phyloP scores from a whole-genome alignment of 2,797 vertebrate genomes.

The Tokudaia muenninki region DNA sequence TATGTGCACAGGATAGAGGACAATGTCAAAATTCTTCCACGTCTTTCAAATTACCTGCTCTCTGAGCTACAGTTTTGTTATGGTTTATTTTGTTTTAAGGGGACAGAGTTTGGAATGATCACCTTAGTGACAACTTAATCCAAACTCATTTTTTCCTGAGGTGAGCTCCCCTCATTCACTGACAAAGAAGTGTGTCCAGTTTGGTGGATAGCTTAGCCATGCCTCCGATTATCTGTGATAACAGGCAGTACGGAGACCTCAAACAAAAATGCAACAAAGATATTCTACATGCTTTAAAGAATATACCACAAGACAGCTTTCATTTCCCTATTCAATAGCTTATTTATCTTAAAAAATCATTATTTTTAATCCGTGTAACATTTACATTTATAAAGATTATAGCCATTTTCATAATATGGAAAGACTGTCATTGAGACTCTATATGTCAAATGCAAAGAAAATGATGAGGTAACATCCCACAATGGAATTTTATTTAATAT shows the following conservation, averaged over 20 bases:
- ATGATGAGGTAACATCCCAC: slow-evolving; percentile 50
- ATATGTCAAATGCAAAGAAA: slow-evolving; percentile 63
- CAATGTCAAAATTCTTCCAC: neutral
- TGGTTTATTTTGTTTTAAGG: slow-evolving; percentile 40
- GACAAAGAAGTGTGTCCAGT: slow-evolving; percentile 25
- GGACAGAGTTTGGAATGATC: neutral
- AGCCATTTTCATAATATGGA: slow-evolving; percentile 62
- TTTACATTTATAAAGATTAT: slow-evolving; percentile 44
- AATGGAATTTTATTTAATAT: slow-evolving; percentile 74
- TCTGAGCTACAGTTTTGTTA: neutral
- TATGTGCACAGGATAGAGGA: slow-evolving; percentile 21
- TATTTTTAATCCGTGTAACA: slow-evolving; percentile 55
- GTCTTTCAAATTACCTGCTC: slow-evolving; percentile 31
- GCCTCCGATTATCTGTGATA: neutral
- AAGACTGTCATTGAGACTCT: slow-evolving; percentile 41
- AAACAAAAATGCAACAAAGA: slow-evolving; percentile 45
- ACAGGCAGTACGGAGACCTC: neutral
- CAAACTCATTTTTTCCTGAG: slow-evolving; percentile 35
- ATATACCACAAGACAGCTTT: neutral
- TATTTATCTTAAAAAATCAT: slow-evolving; percentile 49
- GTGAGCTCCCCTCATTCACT: neutral
- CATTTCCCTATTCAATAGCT: slow-evolving; percentile 50
- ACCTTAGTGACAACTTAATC: slow-evolving; percentile 32
- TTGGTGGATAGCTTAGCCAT: neutral
- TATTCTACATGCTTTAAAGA: slow-evolving; percentile 43